Percentiles rank a stretch among this genome's conserved stretches.
Conservation (phyloP, 2,797 vertebrate genomes). For the Chrysocyon brachyurus region DNA sequence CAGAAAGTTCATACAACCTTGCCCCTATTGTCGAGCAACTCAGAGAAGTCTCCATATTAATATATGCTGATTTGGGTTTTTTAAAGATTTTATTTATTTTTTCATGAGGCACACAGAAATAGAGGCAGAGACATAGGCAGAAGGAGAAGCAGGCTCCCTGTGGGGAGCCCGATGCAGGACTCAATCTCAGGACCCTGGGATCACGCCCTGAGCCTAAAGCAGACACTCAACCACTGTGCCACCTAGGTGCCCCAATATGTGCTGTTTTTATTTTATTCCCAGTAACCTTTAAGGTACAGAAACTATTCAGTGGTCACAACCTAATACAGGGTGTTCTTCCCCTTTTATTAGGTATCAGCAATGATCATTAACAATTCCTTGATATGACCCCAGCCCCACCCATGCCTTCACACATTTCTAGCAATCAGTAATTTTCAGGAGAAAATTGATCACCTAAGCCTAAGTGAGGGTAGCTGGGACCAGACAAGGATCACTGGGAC, state of each 20-base stretch:
- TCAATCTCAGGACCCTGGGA: too few species aligned
- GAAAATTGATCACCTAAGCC: neutral
- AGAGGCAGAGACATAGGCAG: too few species aligned
- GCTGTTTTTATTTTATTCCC: neutral
- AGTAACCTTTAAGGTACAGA: neutral
- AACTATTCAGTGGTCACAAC: neutral
- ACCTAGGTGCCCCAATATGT: too few species aligned
- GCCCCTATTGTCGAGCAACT: neutral
- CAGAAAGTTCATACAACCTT: neutral
- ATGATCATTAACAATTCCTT: neutral
- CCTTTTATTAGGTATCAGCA: neutral
- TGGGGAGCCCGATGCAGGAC: too few species aligned
- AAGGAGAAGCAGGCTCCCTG: too few species aligned
- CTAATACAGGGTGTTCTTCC: neutral
- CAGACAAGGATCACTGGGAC: neutral
- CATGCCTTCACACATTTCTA: neutral
- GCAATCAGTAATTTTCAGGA: neutral
- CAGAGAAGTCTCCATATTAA: neutral
- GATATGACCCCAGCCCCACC: too few species aligned
- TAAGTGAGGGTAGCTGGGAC: neutral
- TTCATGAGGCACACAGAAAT: too few species aligned
- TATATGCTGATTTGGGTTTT: neutral
- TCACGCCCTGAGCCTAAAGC: too few species aligned
- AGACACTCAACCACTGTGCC: too few species aligned
- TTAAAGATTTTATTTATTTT: too few species aligned